Base-by-base conservation (phyloP, 2,113 vertebrate species). In the Puntigrus tetrazona region DNA sequence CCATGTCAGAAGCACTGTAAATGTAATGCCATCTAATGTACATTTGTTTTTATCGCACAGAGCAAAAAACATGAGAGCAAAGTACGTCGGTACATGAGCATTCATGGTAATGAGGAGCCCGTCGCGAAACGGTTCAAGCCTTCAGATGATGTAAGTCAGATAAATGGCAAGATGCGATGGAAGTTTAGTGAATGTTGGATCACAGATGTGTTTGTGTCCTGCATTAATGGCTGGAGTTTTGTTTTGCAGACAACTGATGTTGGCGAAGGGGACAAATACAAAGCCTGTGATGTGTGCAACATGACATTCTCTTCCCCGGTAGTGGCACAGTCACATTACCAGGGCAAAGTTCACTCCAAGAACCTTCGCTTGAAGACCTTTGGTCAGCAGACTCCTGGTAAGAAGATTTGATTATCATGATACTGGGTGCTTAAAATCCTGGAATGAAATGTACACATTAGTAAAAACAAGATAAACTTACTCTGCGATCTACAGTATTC, bases 11-110 rank as follows among this genome's bases (percentile, higher is more conserved):
- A 72, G 4, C 22, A 25, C 9, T 18, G 6, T 43, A 22, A 43
- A 41, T 41, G 29, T 13, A 13, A 82, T 69, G 36, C 2, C 1
- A 8, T 31, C 41, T n/a, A 43, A 25, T 73, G 7, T 81, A 7
- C 34, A 4, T 52, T 34, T 70, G 36, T 27, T 16, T 87, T 1
- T 88, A 3, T 78, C 55, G n/a, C 85, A 7, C 92, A 99, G 98
- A 98, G 98, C 91, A 99, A 97, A 94, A 99, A 99, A 88, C 98
- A 99, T 90, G 97, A 95, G 83, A 98, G 97, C 93, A 99, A 97
- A 95, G 96, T 98, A 83, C 94, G 97, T 18, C 94, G 97, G 29
- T 98, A 97, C 88, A 91, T 97, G 89, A 93, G 93, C 82, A 94
- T 95, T 79, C 95, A 96, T 81, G 94, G 94, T 11, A 93, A 96